A percentile compares a stretch with the other conserved stretches of the same genome.
Conservation (phyloP, 2,888 invertebrate genomes). For the Aphidoletes aphidimyza region DNA sequence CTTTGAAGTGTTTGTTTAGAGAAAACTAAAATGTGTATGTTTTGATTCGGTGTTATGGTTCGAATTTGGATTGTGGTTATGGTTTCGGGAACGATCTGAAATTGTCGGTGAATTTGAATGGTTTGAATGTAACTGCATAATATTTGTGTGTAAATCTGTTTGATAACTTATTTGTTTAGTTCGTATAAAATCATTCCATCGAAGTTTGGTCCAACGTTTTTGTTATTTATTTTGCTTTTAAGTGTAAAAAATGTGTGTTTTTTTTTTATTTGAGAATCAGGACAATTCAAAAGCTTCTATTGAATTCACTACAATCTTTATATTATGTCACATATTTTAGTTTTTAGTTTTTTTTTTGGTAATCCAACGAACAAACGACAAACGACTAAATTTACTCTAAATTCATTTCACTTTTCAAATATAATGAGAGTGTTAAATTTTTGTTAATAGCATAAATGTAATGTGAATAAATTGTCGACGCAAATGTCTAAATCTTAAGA, state of each 20-base stretch:
- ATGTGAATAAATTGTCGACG: not conserved
- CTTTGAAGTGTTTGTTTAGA: not conserved
- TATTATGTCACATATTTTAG: no score
- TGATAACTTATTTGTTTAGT: constrained; percentile 34
- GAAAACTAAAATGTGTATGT: not conserved
- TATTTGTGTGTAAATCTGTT: not conserved
- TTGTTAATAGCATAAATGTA: constrained; percentile 20
- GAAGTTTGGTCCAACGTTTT: constrained; percentile 23
- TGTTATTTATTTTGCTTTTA: not conserved
- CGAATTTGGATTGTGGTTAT: not conserved
- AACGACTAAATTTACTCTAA: constrained; percentile 41
- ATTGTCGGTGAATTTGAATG: not conserved
- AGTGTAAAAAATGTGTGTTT: constrained; percentile 28
- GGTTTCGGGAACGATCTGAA: not conserved
- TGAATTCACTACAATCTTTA: not conserved
- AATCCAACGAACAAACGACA: constrained; percentile 25
- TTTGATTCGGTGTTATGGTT: not conserved
- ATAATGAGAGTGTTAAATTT: not conserved
- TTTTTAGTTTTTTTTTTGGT: not conserved
- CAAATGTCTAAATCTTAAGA: not conserved
- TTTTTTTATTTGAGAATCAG: not conserved
- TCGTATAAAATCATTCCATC: constrained; percentile 47
- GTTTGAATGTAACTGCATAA: not conserved
- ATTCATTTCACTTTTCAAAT: not conserved
- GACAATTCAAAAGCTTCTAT: constrained; percentile 35